Evolutionary conservation across 2,797 vertebrate genomes (phyloP).

Genomic region (Darevskia nairensis): DNA sequence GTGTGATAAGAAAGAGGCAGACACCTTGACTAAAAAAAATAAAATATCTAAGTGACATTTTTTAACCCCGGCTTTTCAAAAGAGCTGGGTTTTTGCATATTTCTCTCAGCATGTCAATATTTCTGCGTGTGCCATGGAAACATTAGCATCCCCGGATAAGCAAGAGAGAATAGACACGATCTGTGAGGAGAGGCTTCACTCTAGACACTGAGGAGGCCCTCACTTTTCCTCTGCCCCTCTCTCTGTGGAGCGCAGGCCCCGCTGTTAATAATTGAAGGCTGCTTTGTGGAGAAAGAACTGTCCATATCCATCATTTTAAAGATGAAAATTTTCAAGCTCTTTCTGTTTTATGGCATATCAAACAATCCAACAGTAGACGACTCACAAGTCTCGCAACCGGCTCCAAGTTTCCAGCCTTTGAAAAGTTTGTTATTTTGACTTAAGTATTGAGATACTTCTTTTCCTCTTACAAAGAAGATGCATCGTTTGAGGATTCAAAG

Average conservation of each 20-base stretch:
- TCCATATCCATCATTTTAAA: slow-evolving; percentile 60
- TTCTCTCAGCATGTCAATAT: slow-evolving; percentile 57
- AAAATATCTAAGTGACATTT: slow-evolving; percentile 25
- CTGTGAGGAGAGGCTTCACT: slow-evolving; percentile 62
- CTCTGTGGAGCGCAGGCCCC: slow-evolving; percentile 56
- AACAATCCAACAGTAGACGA: slow-evolving; percentile 52
- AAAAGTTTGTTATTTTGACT: slow-evolving; percentile 79
- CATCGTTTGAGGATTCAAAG: slow-evolving; percentile 79
- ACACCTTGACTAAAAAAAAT: slow-evolving; percentile 55
- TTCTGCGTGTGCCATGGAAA: slow-evolving; percentile 55
- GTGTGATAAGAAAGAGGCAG: slow-evolving; percentile 66
- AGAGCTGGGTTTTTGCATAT: slow-evolving; percentile 45
- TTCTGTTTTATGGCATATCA: slow-evolving; percentile 71
- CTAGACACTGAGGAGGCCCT: slow-evolving; percentile 41
- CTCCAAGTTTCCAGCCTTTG: slow-evolving; percentile 73
- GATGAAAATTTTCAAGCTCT: slow-evolving; percentile 55
- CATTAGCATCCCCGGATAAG: slow-evolving; percentile 63
- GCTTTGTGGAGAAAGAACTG: slow-evolving; percentile 57
- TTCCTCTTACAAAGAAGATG: slow-evolving; percentile 73
- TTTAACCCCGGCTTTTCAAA: slow-evolving; percentile 62
- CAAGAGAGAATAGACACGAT: slow-evolving; percentile 55
- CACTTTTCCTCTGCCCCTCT: slow-evolving; percentile 50
- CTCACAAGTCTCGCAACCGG: slow-evolving; percentile 54
- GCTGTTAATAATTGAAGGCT: slow-evolving; percentile 65
- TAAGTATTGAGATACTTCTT: slow-evolving; percentile 77